phyloP scores from a whole-genome alignment of 2,113 vertebrate species.

The Antechinus flavipes region DNA sequence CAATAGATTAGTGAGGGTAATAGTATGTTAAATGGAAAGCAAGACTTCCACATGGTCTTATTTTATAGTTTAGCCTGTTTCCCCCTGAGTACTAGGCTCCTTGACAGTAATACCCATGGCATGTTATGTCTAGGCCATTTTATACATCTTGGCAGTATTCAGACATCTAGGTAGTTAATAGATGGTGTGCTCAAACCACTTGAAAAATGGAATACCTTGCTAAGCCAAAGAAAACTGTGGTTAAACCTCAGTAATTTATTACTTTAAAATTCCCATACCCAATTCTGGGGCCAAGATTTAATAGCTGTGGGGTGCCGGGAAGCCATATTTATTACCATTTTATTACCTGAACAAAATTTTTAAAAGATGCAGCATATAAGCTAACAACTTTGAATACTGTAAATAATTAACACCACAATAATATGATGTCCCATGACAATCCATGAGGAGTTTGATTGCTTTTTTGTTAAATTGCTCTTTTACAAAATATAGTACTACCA shows the following conservation, averaged over 20 bases:
- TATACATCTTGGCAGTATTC: neutral
- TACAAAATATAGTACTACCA: neutral
- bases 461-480: conserved; percentile 12
- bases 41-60: neutral
- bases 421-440: neutral
- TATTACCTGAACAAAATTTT: conserved; percentile 32
- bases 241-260: conserved; percentile 12
- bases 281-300: conserved; percentile 37
- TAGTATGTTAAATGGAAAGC: neutral
- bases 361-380: neutral
- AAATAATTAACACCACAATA: conserved; percentile 42
- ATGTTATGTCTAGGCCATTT: neutral
- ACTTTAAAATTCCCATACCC: conserved; percentile 18
- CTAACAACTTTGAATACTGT: neutral
- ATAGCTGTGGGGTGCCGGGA: neutral
- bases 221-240: conserved; percentile 14
- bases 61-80: neutral
- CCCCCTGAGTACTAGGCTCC: neutral
- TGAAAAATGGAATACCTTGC: conserved; percentile 23
- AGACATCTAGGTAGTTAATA: neutral
- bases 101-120: neutral
- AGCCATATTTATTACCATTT: conserved; percentile 22
- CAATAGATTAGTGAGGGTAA: neutral
- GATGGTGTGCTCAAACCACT: conserved; percentile 29
- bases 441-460: neutral